These are phyloP conservation scores for Gymnorhina tibicen DNA, from an alignment of 2,113 vertebrate genomes.

Conservation along the genomic window DNA sequence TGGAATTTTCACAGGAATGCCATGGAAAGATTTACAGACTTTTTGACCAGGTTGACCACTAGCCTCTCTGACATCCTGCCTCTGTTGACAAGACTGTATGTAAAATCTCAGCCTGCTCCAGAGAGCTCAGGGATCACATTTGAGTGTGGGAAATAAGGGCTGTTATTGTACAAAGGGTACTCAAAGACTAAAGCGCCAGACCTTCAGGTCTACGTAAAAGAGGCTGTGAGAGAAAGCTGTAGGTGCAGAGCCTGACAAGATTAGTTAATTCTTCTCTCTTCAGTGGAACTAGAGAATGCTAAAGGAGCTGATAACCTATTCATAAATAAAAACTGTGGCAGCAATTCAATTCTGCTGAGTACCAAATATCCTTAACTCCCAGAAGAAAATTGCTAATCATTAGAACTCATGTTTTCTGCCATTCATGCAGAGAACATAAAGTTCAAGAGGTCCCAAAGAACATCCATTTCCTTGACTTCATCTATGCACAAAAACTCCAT, in stretches of 20 bases:
- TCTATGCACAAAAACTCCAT: not conserved
- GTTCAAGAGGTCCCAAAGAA: not conserved
- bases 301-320: not conserved
- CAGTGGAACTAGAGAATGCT: not conserved
- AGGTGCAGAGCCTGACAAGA: not conserved
- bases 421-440: not conserved
- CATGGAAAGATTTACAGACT: not conserved
- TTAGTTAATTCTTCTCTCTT: not conserved
- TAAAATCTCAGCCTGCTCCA: not conserved
- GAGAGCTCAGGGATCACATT: not conserved
- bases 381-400: not conserved
- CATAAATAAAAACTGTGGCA: not conserved
- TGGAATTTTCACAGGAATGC: not conserved
- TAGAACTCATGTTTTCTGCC: not conserved
- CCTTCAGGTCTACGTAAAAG: not conserved
- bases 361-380: not conserved
- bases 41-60: constrained; percentile 9
- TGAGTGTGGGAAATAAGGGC: not conserved
- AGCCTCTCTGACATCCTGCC: not conserved
- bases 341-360: not conserved
- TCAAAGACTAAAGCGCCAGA: not conserved
- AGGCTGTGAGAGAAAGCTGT: not conserved
- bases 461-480: not conserved
- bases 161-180: not conserved
- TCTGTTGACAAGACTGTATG: not conserved